Evolutionary conservation across 2,888 invertebrate species (phyloP), one percentile per base, ranked within the genome.

Genomic region (Hyppa rectilinea): DNA sequence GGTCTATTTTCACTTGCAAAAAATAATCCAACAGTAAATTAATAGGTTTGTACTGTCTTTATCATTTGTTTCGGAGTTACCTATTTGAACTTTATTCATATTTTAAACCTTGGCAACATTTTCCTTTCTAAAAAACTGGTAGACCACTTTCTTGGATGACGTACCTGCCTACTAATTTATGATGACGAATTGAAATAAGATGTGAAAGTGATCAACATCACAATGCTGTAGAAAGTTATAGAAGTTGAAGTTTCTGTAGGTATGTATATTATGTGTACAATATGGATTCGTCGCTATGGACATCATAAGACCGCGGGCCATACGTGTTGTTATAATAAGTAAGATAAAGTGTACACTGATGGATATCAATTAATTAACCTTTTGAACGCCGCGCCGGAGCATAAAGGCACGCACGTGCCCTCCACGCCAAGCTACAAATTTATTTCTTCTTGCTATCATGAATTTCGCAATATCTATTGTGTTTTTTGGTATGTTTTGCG

Each of bases 311-410:
- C 26, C 23, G 14, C 12, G 12, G 12, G 29, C 6, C 20, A 38
- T 34, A 40, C 29, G 36, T 12, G 6, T 55, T 60, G 31, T 40
- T 67, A n/a, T n/a, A n/a, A n/a, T n/a, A n/a, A 34, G 2, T 49
- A 36, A 53, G 40, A 59, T 59, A 34, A 49, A 65, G 59, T 40
- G 17, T 47, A 45, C 38, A 40, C 17, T 26, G 23, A 20, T 34
- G 20, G 6, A 71, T 20, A 73, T 70, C 49, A 70, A 78, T 70
- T 78, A n/a, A n/a, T n/a, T n/a, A n/a, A n/a, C n/a, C n/a, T n/a
- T n/a, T n/a, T n/a, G n/a, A n/a, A n/a, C n/a, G n/a, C n/a, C n/a
- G n/a, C n/a, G n/a, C n/a, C n/a, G n/a, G n/a, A n/a, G n/a, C n/a
- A n/a, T n/a, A n/a, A n/a, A n/a, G n/a, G n/a, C n/a, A n/a, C n/a